These are phyloP conservation scores for Oreochromis grahami DNA, from an alignment of 2,797 vertebrate species.

Conservation along the genomic window DNA sequence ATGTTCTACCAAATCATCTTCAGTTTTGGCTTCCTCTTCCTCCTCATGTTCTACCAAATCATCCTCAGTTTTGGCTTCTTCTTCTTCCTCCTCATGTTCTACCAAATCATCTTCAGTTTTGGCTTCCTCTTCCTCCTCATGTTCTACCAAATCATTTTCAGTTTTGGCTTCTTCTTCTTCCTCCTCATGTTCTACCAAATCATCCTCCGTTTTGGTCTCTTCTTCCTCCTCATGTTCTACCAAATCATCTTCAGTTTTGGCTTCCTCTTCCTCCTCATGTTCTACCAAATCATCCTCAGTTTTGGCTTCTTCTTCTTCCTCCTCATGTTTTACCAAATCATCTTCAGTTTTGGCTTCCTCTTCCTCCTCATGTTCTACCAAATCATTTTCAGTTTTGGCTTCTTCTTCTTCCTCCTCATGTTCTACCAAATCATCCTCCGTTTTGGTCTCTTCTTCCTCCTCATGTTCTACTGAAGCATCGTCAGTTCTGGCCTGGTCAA, in stretches of 20 bases:
- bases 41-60: rapidly evolving
- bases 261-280: rapidly evolving
- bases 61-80: not conserved
- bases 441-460: rapidly evolving
- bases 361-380: rapidly evolving
- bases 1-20: rapidly evolving
- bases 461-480: not conserved
- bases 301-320: not conserved
- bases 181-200: rapidly evolving
- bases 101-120: rapidly evolving
- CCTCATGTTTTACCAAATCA: rapidly evolving
- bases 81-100: rapidly evolving
- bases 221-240: rapidly evolving
- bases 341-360: rapidly evolving
- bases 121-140: rapidly evolving
- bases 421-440: rapidly evolving
- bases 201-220: rapidly evolving
- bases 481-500: not conserved
- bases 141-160: rapidly evolving
- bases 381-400: rapidly evolving
- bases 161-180: rapidly evolving
- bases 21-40: rapidly evolving
- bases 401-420: rapidly evolving
- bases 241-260: rapidly evolving
- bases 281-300: rapidly evolving